Evolutionary conservation across 2,888 invertebrate genomes (phyloP).

Genomic region (Drosophila paranaensis): DNA sequence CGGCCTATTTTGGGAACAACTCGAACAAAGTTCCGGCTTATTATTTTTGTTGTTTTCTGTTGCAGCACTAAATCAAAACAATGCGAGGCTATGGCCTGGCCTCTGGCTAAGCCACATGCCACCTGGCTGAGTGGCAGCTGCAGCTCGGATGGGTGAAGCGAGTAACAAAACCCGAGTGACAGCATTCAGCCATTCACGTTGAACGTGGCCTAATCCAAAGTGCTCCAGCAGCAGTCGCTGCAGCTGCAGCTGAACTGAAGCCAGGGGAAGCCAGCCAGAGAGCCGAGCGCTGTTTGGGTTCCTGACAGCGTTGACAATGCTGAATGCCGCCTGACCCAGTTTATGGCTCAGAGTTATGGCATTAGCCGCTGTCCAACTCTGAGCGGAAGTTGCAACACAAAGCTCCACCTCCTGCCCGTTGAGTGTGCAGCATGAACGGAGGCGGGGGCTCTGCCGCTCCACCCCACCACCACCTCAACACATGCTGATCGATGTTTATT

Average conservation of each 20-base stretch:
- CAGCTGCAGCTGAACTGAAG: constrained; percentile 20
- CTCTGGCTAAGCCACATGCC: constrained; percentile 6
- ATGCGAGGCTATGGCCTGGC: constrained; percentile 21
- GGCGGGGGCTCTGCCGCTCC: background rate
- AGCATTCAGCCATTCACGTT: constrained; percentile 50
- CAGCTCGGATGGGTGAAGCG: constrained; percentile 16
- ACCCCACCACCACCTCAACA: no score
- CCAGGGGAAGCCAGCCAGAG: background rate
- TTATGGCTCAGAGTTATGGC: constrained; percentile 39
- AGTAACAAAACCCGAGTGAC: constrained; percentile 48
- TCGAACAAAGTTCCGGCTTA: constrained; percentile 15
- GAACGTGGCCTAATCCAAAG: constrained; percentile 52
- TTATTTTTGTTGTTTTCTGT: constrained; percentile 8
- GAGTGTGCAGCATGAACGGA: background rate
- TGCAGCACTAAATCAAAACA: constrained; percentile 41
- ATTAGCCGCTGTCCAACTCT: constrained; percentile 18
- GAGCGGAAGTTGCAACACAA: constrained; percentile 30
- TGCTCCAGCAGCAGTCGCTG: constrained; percentile 24
- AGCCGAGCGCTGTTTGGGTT: constrained; percentile 12
- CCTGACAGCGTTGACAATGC: constrained; percentile 55
- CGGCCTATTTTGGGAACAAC: constrained; percentile 8
- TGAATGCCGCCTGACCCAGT: constrained; percentile 47
- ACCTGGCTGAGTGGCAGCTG: constrained; percentile 29
- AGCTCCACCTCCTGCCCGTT: background rate
- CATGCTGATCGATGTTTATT: constrained; percentile 62